Evolutionary conservation across 1,140 invertebrate genomes (phyloP).

Genomic region (Eumeta japonica): DNA sequence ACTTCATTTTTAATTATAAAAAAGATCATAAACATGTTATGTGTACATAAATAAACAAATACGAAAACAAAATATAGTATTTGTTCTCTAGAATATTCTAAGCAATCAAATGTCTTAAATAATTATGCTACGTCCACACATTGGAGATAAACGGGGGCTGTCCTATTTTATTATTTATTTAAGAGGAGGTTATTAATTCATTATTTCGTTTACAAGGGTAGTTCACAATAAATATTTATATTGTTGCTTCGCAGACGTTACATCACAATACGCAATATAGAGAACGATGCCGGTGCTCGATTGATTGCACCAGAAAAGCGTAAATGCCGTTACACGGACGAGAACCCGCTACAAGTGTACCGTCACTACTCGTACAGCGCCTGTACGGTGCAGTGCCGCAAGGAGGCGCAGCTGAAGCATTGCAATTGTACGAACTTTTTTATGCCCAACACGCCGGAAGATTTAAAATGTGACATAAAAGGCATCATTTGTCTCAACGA

Average conservation of each 20-base stretch:
- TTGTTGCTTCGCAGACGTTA: constrained; percentile 47
- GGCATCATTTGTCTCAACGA: constrained; percentile 64
- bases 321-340: constrained; percentile 65
- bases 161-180: not conserved
- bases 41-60: too few relatives aligned
- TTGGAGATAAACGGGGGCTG: too few relatives aligned
- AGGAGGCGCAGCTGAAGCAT: constrained; percentile 59
- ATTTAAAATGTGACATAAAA: constrained; percentile 36
- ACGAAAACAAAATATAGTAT: too few relatives aligned
- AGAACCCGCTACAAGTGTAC: constrained; percentile 63
- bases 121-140: too few relatives aligned
- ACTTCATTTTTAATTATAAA: too few relatives aligned
- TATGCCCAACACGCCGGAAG: constrained; percentile 59
- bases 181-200: not conserved
- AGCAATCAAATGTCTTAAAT: too few relatives aligned
- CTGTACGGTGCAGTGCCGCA: constrained; percentile 68
- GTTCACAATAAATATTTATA: not conserved
- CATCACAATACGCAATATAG: constrained; percentile 60
- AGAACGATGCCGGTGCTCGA: constrained; percentile 60
- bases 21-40: too few relatives aligned
- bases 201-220: not conserved
- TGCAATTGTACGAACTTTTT: constrained; percentile 70
- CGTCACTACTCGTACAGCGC: constrained; percentile 66
- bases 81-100: too few relatives aligned
- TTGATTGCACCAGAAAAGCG: constrained; percentile 57